Evolutionary conservation across 2,888 invertebrate genomes (phyloP), one percentile per base, ranked within the genome.

Genomic region (Vesta saturnalis): DNA sequence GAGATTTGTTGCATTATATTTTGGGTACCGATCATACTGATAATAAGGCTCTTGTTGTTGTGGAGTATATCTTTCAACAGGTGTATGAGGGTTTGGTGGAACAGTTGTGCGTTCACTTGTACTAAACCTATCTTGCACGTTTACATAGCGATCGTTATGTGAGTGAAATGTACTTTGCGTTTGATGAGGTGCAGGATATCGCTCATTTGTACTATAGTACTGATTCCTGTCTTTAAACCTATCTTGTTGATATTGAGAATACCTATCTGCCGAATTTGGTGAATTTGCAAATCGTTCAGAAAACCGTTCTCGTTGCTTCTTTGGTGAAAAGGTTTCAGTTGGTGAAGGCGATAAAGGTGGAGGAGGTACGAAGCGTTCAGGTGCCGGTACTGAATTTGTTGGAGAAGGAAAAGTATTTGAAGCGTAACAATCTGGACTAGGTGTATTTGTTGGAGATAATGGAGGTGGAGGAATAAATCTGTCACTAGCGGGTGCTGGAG

Each of bases 21-120:
- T 80, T 18, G 77, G 78, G 73, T 83, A 83, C 10, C 79, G 74
- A 60, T 80, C 79, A 73, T 81, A 81, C 73, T 86, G 86, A 76
- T 88, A 88, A 81, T 88, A 88, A 55, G 87, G 86, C 73, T 87
- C 87, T 61, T 86, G 87, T 70, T 87, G 88, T 77, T 89, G 86
- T 64, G 91, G 90, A 74, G 91, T 90, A 81, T 91, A 91, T 76
- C 91, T 88, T 84, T 91, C 91, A 73, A 91, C 90, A 14, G 91
- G 91, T 77, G 90, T 89, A 82, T 91, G 91, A 14, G 90, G 90
- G 70, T 90, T 89, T 4, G 91, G 89, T 16, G 91, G 89, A 73
- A 90, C 87, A 77, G 91, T 90, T 75, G 90, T 86, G 63, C 86
- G 86, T 58, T 80, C 76, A 15, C 69, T 70, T 54, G 66, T 69